These are phyloP conservation scores for Merops nubicus DNA, from an alignment of 2,113 vertebrate genomes.

Conservation along the genomic window DNA sequence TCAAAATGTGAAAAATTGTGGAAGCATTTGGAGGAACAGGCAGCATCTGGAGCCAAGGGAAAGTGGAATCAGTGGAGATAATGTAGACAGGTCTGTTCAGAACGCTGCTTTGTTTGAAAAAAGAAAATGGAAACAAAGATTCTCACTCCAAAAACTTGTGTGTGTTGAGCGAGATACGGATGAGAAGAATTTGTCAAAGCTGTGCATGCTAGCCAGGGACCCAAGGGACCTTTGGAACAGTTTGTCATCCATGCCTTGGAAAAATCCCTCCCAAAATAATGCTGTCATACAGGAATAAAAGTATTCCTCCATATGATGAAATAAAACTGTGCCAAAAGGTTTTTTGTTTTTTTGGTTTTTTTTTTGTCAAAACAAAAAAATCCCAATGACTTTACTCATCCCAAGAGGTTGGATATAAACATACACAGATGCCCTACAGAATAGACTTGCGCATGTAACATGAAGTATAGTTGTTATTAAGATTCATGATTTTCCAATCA, in stretches of 20 bases:
- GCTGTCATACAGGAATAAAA: not conserved
- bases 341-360: not conserved
- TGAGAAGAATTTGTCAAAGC: not conserved
- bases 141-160: not conserved
- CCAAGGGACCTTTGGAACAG: too few relatives aligned
- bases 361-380: not conserved
- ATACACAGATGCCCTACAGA: not conserved
- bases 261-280: not conserved
- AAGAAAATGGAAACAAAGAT: not conserved
- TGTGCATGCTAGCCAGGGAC: not conserved
- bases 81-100: not conserved
- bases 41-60: not conserved
- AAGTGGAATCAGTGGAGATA: not conserved
- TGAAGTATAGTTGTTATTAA: not conserved
- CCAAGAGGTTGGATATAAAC: not conserved
- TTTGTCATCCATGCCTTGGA: not conserved
- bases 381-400: not conserved
- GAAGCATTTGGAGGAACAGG: not conserved
- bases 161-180: not conserved
- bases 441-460: not conserved
- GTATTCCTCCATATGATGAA: not conserved
- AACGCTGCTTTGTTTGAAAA: not conserved
- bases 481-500: constrained; percentile 48
- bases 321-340: not conserved
- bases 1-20: not conserved